Conservation (phyloP, 2,113 vertebrate species). For the Dasypus novemcinctus region DNA sequence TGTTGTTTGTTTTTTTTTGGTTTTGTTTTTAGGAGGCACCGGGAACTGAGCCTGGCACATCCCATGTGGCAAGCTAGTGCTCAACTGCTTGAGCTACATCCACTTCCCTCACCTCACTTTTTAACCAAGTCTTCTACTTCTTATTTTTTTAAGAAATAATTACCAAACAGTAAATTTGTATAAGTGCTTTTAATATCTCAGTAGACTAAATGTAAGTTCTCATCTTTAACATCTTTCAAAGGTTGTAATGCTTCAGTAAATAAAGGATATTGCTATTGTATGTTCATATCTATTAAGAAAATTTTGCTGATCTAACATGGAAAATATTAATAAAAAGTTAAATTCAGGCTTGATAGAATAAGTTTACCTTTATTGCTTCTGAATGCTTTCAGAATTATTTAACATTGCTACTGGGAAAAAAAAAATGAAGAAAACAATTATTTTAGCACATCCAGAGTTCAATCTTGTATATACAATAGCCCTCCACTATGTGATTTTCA, state of each 20-base stretch:
- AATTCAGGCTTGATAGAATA: conserved; percentile 26
- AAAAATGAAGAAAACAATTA: not conserved
- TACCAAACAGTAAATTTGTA: not conserved
- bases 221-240: not conserved
- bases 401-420: not conserved
- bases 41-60: too few species aligned
- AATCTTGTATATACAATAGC: not conserved
- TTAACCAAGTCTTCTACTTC: not conserved
- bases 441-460: not conserved
- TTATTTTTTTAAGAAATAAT: not conserved
- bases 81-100: too few species aligned
- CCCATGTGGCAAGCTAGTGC: too few species aligned
- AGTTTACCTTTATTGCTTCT: not conserved
- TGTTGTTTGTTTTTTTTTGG: too few species aligned
- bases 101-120: not conserved
- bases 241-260: not conserved
- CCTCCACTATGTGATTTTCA: not conserved
- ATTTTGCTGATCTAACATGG: not conserved
- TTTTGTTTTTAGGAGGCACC: too few species aligned
- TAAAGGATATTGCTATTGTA: not conserved
- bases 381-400: not conserved
- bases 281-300: conserved; percentile 13
- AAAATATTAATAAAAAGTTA: not conserved
- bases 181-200: conserved; percentile 32
- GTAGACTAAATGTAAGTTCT: conserved; percentile 14